phyloP scores from a whole-genome alignment of 2,113 vertebrate species.

The Chlamydotis undulata region DNA sequence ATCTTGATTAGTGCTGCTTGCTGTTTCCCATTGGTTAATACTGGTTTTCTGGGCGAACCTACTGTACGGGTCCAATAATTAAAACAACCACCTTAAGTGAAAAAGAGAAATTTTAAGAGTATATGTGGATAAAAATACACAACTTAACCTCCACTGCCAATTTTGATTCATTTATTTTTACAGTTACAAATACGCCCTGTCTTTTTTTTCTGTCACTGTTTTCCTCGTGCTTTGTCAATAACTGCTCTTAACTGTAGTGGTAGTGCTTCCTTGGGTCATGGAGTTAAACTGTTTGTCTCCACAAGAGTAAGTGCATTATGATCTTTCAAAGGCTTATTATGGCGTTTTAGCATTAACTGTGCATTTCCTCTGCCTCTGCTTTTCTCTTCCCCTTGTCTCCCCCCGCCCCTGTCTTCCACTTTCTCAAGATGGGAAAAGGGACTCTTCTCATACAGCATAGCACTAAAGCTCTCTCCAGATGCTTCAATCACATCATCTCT shows the following conservation, averaged over 20 bases:
- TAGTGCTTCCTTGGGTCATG: neutral
- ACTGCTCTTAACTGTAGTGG: neutral
- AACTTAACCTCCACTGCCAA: neutral
- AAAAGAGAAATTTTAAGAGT: neutral
- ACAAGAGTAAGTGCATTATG: neutral
- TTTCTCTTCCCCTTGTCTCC: neutral
- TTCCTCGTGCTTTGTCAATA: neutral
- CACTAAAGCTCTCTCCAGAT: neutral
- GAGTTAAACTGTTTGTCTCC: neutral
- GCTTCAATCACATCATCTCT: neutral
- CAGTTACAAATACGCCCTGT: neutral
- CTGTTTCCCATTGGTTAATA: neutral
- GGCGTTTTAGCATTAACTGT: neutral
- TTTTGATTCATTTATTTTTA: neutral
- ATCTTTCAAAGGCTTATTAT: neutral
- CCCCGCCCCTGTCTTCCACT: accelerated
- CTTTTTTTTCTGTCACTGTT: neutral
- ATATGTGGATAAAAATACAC: neutral
- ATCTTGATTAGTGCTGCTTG: neutral
- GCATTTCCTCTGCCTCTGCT: neutral
- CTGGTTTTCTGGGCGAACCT: neutral
- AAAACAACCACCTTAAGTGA: neutral
- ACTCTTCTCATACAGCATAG: neutral
- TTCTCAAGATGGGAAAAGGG: neutral
- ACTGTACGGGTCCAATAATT: neutral